Percentiles rank a stretch among this genome's conserved stretches.
Conservation (phyloP, 2,797 vertebrate genomes). For the Pachyuromys duprasi region DNA sequence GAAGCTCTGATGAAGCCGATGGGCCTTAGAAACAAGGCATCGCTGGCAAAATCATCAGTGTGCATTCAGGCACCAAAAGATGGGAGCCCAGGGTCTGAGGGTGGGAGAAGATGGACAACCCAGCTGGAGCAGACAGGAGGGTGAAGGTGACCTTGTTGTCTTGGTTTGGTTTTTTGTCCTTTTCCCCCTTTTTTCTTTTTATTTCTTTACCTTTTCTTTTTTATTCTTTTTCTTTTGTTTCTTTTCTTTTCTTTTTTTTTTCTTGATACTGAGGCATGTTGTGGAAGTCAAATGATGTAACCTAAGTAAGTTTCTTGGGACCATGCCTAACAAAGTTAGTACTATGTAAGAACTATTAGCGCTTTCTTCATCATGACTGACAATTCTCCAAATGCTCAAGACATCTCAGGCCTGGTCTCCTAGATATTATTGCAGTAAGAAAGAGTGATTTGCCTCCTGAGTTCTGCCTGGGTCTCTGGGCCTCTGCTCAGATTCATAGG, state of each 20-base stretch:
- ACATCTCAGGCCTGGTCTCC: background rate
- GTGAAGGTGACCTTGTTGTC: background rate
- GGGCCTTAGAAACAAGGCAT: background rate
- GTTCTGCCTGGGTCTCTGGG: background rate
- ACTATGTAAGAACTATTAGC: background rate
- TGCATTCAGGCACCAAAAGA: background rate
- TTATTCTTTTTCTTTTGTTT: accelerated
- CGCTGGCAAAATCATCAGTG: background rate
- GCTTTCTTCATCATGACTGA: background rate
- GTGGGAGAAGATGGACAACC: background rate
- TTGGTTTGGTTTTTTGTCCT: background rate
- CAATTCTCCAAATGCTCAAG: background rate
- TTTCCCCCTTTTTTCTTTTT: accelerated
- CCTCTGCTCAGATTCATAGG: background rate
- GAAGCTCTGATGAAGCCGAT: accelerated
- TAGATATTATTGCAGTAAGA: background rate
- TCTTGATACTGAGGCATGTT: too few relatives aligned
- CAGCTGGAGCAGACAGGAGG: background rate
- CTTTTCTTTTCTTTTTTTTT: background rate
- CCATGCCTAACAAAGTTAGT: background rate
- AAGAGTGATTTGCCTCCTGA: background rate
- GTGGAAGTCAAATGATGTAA: background rate
- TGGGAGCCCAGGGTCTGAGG: background rate
- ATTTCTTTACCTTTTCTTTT: accelerated
- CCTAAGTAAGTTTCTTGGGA: background rate